phyloP scores from a whole-genome alignment of 2,888 invertebrate genomes.

The Cataglyphis cursor region DNA sequence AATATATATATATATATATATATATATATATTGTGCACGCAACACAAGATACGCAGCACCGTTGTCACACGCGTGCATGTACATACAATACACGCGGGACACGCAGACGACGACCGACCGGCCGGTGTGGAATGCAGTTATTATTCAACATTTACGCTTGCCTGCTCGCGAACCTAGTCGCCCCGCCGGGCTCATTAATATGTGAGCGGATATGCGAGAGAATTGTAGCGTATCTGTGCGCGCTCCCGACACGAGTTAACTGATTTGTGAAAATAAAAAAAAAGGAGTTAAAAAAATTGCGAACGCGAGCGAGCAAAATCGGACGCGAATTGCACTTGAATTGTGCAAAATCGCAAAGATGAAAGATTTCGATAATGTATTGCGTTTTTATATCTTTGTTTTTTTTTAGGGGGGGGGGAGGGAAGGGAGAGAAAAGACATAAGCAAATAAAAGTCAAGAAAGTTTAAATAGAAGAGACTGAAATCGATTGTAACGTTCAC shows the following conservation, averaged over 20 bases:
- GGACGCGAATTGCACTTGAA: constrained; percentile 49
- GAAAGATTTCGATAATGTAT: not conserved
- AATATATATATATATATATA: constrained; percentile 53
- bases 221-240: constrained; percentile 66
- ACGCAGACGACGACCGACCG: constrained; percentile 22
- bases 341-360: constrained; percentile 5
- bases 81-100: constrained; percentile 19
- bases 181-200: constrained; percentile 72
- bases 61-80: constrained; percentile 15
- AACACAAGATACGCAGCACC: constrained; percentile 51
- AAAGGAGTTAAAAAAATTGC: not conserved
- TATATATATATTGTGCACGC: constrained; percentile 24
- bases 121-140: constrained; percentile 79
- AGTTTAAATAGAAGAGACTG: not conserved
- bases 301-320: constrained; percentile 11
- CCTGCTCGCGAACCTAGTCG: constrained; percentile 71
- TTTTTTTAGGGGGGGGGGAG: not conserved
- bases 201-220: constrained; percentile 73
- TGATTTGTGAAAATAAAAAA: constrained; percentile 40
- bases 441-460: not conserved
- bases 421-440: not conserved
- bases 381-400: not conserved
- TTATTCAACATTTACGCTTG: constrained; percentile 83
- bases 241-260: constrained; percentile 34
- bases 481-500: not conserved